Conservation (phyloP, 2,113 vertebrate species). For the Rhineura floridana region DNA sequence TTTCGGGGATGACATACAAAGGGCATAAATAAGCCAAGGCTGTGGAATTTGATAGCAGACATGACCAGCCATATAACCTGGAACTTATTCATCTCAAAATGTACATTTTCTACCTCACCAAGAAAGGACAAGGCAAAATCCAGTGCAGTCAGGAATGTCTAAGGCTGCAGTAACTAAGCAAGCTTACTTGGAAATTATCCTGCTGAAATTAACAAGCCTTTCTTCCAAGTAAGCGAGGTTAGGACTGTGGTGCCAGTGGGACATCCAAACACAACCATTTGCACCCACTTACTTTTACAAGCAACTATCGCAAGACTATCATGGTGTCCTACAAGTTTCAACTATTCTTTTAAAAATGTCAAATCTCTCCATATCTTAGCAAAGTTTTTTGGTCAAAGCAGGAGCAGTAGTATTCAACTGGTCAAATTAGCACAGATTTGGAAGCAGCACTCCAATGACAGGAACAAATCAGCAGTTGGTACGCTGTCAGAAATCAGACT, state of each 20-base stretch:
- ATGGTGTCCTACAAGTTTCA: neutral
- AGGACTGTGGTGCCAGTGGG: neutral
- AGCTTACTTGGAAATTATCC: neutral
- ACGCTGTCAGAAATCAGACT: neutral
- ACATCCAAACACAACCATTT: neutral
- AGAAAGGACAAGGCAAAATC: neutral
- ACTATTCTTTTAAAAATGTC: neutral
- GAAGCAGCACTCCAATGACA: neutral
- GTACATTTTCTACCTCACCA: neutral
- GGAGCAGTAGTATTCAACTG: neutral
- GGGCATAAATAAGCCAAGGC: neutral
- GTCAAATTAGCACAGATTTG: neutral
- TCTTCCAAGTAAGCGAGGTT: neutral
- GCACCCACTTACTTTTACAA: neutral
- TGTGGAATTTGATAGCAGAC: neutral
- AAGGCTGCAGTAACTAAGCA: neutral
- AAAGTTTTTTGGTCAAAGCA: neutral
- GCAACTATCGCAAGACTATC: neutral
- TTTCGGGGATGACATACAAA: neutral
- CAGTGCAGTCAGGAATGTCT: neutral
- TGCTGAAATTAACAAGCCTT: neutral
- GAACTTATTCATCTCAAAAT: neutral
- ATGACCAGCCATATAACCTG: neutral
- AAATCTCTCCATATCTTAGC: neutral
- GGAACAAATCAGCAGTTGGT: neutral